phyloP scores from a whole-genome alignment of 2,113 vertebrate species.

The Sorex fumeus region DNA sequence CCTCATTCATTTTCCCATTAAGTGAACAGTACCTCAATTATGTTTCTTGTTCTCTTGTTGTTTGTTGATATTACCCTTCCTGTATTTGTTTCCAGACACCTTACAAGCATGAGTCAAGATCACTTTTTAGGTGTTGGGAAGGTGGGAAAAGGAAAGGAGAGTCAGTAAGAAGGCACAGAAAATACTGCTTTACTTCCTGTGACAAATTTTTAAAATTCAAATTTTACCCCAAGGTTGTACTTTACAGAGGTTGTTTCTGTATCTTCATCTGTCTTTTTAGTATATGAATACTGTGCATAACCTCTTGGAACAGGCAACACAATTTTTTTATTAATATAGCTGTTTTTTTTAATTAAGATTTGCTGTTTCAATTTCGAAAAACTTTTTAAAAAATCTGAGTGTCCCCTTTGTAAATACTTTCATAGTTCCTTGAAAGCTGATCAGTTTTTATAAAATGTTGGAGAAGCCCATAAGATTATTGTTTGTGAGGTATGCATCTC shows the following conservation, averaged over 20 bases:
- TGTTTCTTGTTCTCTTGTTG: conserved; percentile 68
- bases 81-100: conserved; percentile 82
- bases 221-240: neutral
- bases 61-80: conserved; percentile 78
- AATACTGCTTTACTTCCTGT: conserved; percentile 49
- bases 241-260: neutral
- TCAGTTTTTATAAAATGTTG: neutral
- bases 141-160: conserved; percentile 58
- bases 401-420: neutral
- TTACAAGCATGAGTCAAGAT: conserved; percentile 75
- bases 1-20: conserved; percentile 72
- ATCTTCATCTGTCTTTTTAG: neutral
- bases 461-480: neutral
- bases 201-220: conserved; percentile 10
- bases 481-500: neutral
- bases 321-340: neutral
- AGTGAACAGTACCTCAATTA: conserved; percentile 51
- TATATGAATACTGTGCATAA: neutral
- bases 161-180: conserved; percentile 8
- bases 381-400: neutral
- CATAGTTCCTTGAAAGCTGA: neutral
- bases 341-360: neutral
- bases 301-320: neutral
- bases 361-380: neutral
- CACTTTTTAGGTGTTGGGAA: conserved; percentile 70